Evolutionary conservation across 2,888 invertebrate species (phyloP), one percentile per base, ranked within the genome.

Genomic region (Herminia tarsipennalis): DNA sequence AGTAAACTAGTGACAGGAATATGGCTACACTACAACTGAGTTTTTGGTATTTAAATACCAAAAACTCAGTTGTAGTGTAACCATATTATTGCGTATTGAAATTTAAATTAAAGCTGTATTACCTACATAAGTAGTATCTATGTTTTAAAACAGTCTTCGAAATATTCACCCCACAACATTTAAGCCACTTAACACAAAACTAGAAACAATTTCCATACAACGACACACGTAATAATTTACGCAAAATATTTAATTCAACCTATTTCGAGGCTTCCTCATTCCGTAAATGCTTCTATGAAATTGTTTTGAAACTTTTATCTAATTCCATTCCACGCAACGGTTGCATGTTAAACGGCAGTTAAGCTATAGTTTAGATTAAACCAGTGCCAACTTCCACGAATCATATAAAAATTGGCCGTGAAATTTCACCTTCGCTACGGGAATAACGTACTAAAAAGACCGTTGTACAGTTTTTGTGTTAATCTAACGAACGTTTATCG

Each of bases 351-450:
- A 69, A 54, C 54, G 51, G 74, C 81, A 81, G 76, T 89, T 83
- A 83, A 81, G 77, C 66, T 62, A 58, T 70, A 76, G 75, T 83
- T 85, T 80, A 87, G 84, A 86, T 89, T 88, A 88, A 87, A 86
- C 78, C 83, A 83, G 83, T 79, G 83, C 85, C 78, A 84, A 88
- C 82, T 86, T 84, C 84, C 79, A 84, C 81, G 82, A 84, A 83
- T 84, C 80, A 86, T 81, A 80, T 78, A 86, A 88, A 88, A 89
- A 90, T 88, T 86, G 86, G 72, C 89, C 89, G 82, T 91, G 88
- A 90, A 91, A 91, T 89, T 86, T 86, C 72, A 63, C 78, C 80
- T 88, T 84, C 72, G 81, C 69, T 76, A 76, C 79, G 80, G 80
- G 64, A 73, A 74, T 76, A 72, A 74, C 70, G 69, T 77, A 74